Evolutionary conservation across 2,113 vertebrate species (phyloP).

Genomic region (western clawed frog (Xenopus tropicalis)): UCB_Xtro_10.0 CM004445.2:66911001-66911500

Average conservation of each 20-base stretch:
- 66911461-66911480: slow-evolving; percentile 79
- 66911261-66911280: slow-evolving; percentile 68
- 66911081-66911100: slow-evolving; percentile 64
- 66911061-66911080: slow-evolving; percentile 71
- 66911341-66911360: slow-evolving; percentile 69
- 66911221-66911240: slow-evolving; percentile 64
- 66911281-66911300: slow-evolving; percentile 68
- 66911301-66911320: slow-evolving; percentile 74
- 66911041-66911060: slow-evolving; percentile 41
- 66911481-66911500: slow-evolving; percentile 71
- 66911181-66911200: slow-evolving; percentile 66
- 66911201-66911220: slow-evolving; percentile 58
- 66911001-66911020: not conserved
- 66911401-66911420: slow-evolving; percentile 75
- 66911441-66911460: slow-evolving; percentile 76
- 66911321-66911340: slow-evolving; percentile 74
- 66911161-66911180: slow-evolving; percentile 66
- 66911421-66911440: slow-evolving; percentile 79
- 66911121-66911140: slow-evolving; percentile 63
- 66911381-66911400: slow-evolving; percentile 69
- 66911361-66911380: slow-evolving; percentile 76
- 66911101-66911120: slow-evolving; percentile 63
- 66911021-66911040: not conserved
- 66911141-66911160: slow-evolving; percentile 64
- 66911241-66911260: slow-evolving; percentile 74